A percentile compares a stretch with the other conserved stretches of the same genome.
Conservation (phyloP, 2,797 vertebrate species). For the Falco naumanni region DNA sequence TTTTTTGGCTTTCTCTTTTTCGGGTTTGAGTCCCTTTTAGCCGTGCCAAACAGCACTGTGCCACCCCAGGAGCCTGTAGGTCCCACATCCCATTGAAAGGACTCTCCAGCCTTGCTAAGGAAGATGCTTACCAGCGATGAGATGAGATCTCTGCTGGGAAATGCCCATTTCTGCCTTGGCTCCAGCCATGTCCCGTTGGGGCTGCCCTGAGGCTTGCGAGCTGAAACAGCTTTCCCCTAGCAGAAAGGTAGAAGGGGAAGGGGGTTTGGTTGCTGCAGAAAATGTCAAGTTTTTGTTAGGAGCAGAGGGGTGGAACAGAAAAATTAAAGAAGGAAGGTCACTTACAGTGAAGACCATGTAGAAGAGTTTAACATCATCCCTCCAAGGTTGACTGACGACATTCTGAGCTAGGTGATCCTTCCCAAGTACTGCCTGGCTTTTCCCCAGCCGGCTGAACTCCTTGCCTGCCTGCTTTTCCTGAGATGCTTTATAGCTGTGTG, state of each 20-base stretch:
- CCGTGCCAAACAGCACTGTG: rapidly evolving
- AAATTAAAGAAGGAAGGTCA: neutral
- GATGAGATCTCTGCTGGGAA: neutral
- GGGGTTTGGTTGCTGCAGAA: neutral
- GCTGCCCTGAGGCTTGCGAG: neutral
- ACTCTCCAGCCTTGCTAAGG: neutral
- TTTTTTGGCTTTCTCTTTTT: neutral
- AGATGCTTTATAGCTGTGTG: neutral
- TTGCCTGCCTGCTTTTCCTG: neutral
- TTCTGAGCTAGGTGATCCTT: neutral
- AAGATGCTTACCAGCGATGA: neutral
- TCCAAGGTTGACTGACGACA: neutral
- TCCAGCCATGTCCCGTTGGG: neutral
- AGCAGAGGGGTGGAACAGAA: neutral
- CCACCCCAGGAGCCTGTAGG: neutral
- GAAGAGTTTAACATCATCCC: neutral
- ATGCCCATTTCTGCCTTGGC: neutral
- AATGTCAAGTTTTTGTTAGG: rapidly evolving
- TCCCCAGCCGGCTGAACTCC: rapidly evolving
- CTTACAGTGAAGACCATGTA: neutral
- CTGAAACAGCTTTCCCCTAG: neutral
- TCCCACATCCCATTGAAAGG: rapidly evolving
- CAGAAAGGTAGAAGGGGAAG: neutral
- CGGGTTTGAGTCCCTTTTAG: neutral
- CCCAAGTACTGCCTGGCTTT: neutral